Evolutionary conservation across 2,888 invertebrate genomes (phyloP).

Genomic region (Halocaridina rubra): DNA sequence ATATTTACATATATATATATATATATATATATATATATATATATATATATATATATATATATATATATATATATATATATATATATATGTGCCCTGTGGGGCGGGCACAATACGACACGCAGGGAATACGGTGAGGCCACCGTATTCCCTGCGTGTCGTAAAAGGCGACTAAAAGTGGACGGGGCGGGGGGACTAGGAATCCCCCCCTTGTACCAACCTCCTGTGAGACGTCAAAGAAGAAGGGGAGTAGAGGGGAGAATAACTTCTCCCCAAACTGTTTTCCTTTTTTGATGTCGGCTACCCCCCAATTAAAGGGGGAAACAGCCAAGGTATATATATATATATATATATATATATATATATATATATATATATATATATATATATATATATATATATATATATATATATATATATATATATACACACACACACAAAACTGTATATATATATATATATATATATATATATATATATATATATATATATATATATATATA

Average conservation of each 20-base stretch:
- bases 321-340: not conserved
- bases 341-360: not conserved
- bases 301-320: too few relatives aligned
- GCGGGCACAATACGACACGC: too few relatives aligned
- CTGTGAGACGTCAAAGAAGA: too few relatives aligned
- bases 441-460: not conserved
- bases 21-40: not conserved
- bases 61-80: not conserved
- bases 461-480: not conserved
- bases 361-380: not conserved
- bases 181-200: not conserved
- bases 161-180: not conserved
- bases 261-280: too few relatives aligned
- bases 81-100: not conserved
- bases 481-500: not conserved
- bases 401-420: not conserved
- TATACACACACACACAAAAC: not conserved
- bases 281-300: too few relatives aligned
- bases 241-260: too few relatives aligned
- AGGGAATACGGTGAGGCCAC: too few relatives aligned
- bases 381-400: not conserved
- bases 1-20: not conserved
- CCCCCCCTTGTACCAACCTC: too few relatives aligned
- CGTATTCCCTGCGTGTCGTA: too few relatives aligned
- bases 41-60: not conserved